Base-by-base conservation (phyloP, 1,140 invertebrate species). In the Aphelinus atriplicis region DNA sequence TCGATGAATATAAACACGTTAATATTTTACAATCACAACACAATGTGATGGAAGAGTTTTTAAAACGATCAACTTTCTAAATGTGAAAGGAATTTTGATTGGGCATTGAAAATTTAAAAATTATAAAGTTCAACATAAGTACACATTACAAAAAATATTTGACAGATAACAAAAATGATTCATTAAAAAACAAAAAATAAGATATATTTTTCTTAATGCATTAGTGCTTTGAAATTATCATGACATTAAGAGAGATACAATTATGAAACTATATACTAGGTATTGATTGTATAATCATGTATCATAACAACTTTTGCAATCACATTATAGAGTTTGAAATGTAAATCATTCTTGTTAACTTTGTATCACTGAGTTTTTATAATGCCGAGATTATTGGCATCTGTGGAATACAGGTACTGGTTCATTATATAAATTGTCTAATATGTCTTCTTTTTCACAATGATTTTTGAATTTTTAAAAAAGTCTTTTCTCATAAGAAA, bases 401-500 rank as follows among this genome's bases (percentile, higher is more conserved):
- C 65, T 47, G 60, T 71, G 55, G 60, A 67, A 60, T 71, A 76
- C 74, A 76, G 64, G 75, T 76, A 72, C 64, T 61, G 10, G 55
- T 71, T 60, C 51, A 62, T 70, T 55, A 71, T 60, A 42, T 60
- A 61, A 75, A 61, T 61, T 43, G n/a, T 53, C 45, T 53, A 60
- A 57, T 73, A 43, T 4, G 42, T 60, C n/a, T 60, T 58, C 51
- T 65, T 46, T 60, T 58, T 57, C 56, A 42, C 42, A 45, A 58
- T 60, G n/a, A 57, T 69, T 9, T 26, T 48, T 67, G 2, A 26
- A 70, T 43, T 46, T 62, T 89, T 89, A 95, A 87, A 93, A 96
- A 71, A 96, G 90, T 84, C 94, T 90, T 86, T 96, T 96, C 83
- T 96, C 95, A 84, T 95, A 99, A 77, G 96, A 98, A 86, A 98